Percentiles rank a stretch among this genome's conserved stretches.
These are phyloP conservation scores for Microcebus lehilahytsara DNA, from an alignment of 2,113 vertebrate genomes.

Conservation along the genomic window DNA sequence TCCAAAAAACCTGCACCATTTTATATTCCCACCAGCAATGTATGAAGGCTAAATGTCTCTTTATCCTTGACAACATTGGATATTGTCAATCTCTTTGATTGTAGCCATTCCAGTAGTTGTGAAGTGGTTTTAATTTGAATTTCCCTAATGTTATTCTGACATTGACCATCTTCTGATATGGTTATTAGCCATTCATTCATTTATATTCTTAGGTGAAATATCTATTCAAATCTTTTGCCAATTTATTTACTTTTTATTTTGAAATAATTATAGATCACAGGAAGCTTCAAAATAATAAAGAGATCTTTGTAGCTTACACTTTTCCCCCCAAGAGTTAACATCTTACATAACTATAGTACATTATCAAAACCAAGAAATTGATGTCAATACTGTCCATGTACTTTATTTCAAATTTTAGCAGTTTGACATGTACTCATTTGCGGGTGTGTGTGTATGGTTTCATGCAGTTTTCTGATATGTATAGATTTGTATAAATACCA, in stretches of 20 bases:
- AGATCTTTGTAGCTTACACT: neutral
- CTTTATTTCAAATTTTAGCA: neutral
- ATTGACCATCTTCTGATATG: neutral
- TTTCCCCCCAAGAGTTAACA: neutral
- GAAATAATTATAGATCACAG: neutral
- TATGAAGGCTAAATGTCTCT: neutral
- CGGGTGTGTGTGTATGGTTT: neutral
- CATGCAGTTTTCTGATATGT: neutral
- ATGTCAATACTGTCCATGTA: neutral
- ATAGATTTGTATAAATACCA: neutral
- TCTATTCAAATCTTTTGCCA: neutral
- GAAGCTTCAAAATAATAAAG: conserved; percentile 12
- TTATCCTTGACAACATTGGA: neutral
- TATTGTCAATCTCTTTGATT: neutral
- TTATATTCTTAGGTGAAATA: neutral
- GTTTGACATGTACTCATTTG: neutral
- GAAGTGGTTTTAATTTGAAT: neutral
- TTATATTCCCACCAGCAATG: neutral
- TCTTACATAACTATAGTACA: neutral
- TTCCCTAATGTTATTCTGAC: neutral
- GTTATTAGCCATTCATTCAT: neutral
- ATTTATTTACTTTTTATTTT: neutral
- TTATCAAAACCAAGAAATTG: neutral
- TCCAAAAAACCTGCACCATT: neutral
- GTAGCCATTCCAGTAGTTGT: neutral